Percentiles rank a stretch among this genome's conserved stretches.
Conservation (phyloP, 1,140 invertebrate species). For the Eciton burchellii region DNA sequence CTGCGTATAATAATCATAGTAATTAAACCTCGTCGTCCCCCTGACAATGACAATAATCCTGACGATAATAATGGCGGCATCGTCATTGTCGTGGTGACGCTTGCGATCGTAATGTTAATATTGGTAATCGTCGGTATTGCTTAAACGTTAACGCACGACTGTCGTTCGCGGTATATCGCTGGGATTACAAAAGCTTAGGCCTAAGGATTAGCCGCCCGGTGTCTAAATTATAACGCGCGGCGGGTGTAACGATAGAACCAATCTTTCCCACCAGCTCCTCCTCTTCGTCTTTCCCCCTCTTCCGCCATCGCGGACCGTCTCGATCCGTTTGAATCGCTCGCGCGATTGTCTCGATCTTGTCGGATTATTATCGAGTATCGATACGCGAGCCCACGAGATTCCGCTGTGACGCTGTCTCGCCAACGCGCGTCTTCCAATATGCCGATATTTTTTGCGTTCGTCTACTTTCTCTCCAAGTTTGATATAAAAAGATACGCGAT, state of each 20-base stretch:
- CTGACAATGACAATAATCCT: slow-evolving; percentile 71
- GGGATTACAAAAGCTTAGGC: slow-evolving; percentile 54
- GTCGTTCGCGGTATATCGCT: slow-evolving; percentile 39
- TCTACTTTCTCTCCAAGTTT: not conserved
- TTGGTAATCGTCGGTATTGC: slow-evolving; percentile 69
- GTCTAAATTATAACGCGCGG: slow-evolving; percentile 27
- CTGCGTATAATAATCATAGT: slow-evolving; percentile 80
- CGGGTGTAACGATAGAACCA: slow-evolving; percentile 23
- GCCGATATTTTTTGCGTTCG: slow-evolving; percentile 10
- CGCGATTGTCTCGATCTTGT: too few relatives aligned
- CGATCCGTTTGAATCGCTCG: too few relatives aligned
- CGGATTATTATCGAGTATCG: slow-evolving; percentile 19
- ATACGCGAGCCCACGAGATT: slow-evolving; percentile 11
- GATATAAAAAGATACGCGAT: not conserved
- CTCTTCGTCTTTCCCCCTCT: not conserved
- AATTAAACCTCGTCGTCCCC: slow-evolving; percentile 75
- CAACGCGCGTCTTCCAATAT: slow-evolving; percentile 9
- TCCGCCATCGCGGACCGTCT: slow-evolving; percentile 14
- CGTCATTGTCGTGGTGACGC: slow-evolving; percentile 61
- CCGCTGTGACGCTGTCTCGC: not conserved
- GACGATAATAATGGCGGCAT: slow-evolving; percentile 74
- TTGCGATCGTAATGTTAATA: slow-evolving; percentile 71
- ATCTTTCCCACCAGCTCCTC: slow-evolving; percentile 22
- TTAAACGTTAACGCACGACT: slow-evolving; percentile 51
- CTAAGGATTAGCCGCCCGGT: slow-evolving; percentile 40